Evolutionary conservation across 2,888 invertebrate genomes (phyloP), one percentile per base, ranked within the genome.

Genomic region (Phasia obesa): DNA sequence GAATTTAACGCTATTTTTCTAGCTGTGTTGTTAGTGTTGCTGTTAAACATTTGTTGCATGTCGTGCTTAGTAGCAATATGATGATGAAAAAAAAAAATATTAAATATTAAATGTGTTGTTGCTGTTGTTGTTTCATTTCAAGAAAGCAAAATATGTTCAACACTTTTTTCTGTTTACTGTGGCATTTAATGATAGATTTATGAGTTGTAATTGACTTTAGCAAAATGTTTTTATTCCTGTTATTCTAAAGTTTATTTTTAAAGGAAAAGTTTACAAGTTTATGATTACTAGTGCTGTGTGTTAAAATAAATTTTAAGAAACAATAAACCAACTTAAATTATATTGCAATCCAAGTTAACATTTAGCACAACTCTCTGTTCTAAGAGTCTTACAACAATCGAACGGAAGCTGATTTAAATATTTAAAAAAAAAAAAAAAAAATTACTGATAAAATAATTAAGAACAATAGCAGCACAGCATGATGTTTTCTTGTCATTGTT

Each of bases 171-270:
- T 80, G 76, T 85, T 83, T 75, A 76, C 75, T 81, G 79, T 85
- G 81, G 84, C 85, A 85, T 85, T 81, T 80, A 84, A 74, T 89
- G 88, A 88, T 87, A 88, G 88, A 89, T 88, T 89, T 89, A 89
- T 89, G 89, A 87, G 87, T 88, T 87, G 86, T 88, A 88, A 88
- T 78, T 79, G 81, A 70, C 55, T 69, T 65, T 59, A 67, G 59
- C 67, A 67, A 71, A 62, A 31, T 70, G 11, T 59, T 51, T 73
- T 57, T 44, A 11, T 35, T 35, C 11, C 35, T 11, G 35, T 35
- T 35, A 35, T 47, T 47, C 17, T 47, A 42, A 35, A 35, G 35
- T 35, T 35, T 42, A 42, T n/a, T 42, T 42, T 1, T 42, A 15
- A 38, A 42, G 25, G 11, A n/a, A 44, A 35, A 51, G 42, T 55